Evolutionary conservation across 2,888 invertebrate genomes (phyloP).

Genomic region (Lepetodrilus schrolli): DNA sequence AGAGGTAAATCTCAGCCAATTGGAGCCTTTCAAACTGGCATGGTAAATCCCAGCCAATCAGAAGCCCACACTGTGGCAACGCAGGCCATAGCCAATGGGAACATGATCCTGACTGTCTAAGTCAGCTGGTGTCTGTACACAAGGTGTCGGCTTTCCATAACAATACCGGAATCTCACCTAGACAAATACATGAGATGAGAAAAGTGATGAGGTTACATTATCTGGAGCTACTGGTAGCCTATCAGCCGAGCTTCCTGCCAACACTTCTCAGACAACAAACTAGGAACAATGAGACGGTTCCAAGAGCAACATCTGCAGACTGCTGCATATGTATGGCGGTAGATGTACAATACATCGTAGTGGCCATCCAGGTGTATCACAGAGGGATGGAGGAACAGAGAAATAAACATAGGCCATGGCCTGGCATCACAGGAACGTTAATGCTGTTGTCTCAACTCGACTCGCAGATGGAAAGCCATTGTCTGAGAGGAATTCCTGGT

Average conservation of each 20-base stretch:
- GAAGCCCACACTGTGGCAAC: not conserved
- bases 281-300: not conserved
- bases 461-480: not conserved
- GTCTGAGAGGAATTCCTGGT: not conserved
- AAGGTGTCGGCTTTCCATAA: slow-evolving; percentile 2
- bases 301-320: slow-evolving; percentile 5
- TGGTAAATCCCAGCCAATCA: not conserved
- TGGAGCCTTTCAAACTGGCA: too few relatives aligned
- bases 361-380: not conserved
- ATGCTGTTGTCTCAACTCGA: not conserved
- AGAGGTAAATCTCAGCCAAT: too few relatives aligned
- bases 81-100: not conserved
- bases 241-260: not conserved
- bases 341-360: not conserved
- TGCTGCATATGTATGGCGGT: not conserved
- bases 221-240: not conserved
- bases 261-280: not conserved
- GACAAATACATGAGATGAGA: not conserved
- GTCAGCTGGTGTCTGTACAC: not conserved
- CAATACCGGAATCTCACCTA: not conserved
- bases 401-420: not conserved
- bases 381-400: not conserved
- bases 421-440: not conserved
- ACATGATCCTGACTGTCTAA: not conserved
- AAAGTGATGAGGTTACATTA: not conserved